Base-by-base conservation (phyloP, 2,797 vertebrate genomes). In the Parambassis ranga region DNA sequence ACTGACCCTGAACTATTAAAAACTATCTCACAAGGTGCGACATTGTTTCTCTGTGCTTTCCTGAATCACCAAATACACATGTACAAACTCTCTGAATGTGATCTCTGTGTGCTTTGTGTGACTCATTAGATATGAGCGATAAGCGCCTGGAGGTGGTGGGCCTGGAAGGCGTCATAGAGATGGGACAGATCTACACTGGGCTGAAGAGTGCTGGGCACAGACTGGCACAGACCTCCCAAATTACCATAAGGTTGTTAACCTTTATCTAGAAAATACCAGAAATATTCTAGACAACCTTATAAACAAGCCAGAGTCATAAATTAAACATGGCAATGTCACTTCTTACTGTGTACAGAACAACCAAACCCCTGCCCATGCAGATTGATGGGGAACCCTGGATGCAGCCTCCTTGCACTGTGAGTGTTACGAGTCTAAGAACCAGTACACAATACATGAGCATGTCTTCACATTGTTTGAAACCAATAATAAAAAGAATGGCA, bases 351-450 rank as follows among this genome's bases (percentile, higher is more conserved):
- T 55, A 22, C 59, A 98, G 96, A 84, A 98, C 96, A 16, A 83
- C 81, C 61, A 96, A 96, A 88, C 79, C 93, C 13, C 85, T 98
- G 49, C 95, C 96, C 41, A 98, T 98, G 96, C 96, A 98, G 88
- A 95, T 98, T 6, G 96, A 98, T 1, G 96, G 96, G 19, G 96
- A 98, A 51, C 96, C 96, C 1, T 98, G 96, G 96, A 95, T 98
- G 92, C 96, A 98, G 79, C 92, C 96, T 0, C 94, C 96, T 1
- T 97, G 96, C 77, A 96, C 93, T 1, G 96, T 97, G 87, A 95
- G 91, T 84, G 6, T 62, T 15, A 33, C 24, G n/a, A n/a, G n/a
- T n/a, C n/a, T n/a, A n/a, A n/a, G n/a, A n/a, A n/a, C n/a, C n/a
- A n/a, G n/a, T n/a, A n/a, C n/a, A n/a, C n/a, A n/a, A n/a, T n/a